Conservation (phyloP, 2,888 invertebrate genomes). For the Pterostichus madidus region DNA sequence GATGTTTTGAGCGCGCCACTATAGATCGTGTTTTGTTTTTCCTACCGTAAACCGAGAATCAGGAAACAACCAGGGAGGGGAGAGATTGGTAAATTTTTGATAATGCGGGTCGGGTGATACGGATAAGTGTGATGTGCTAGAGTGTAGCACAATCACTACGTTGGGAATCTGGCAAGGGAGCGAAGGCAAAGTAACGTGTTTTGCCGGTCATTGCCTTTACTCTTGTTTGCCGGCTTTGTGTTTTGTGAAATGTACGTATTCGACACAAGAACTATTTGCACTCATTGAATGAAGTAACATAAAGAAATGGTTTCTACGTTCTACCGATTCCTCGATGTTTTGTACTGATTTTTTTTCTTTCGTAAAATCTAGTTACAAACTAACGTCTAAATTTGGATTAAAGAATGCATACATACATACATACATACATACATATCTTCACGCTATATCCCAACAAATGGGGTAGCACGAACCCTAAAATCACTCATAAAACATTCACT, state of each 20-base stretch:
- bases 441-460: no score
- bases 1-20: conserved; percentile 11
- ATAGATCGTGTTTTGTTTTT: conserved; percentile 36
- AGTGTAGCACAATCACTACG: no score
- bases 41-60: not conserved
- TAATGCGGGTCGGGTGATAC: not conserved
- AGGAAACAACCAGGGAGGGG: not conserved
- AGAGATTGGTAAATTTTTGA: conserved; percentile 8
- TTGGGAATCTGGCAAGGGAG: not conserved
- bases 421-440: no score
- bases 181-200: conserved; percentile 29
- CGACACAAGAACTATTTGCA: conserved; percentile 42
- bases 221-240: conserved; percentile 41
- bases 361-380: conserved; percentile 9
- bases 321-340: conserved; percentile 23
- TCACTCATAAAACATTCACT: no score
- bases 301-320: conserved; percentile 27
- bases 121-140: no score
- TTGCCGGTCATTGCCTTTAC: conserved; percentile 39
- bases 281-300: conserved; percentile 28
- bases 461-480: no score
- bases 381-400: not conserved
- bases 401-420: no score
- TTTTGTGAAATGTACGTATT: conserved; percentile 34
- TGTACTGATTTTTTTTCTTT: no score